phyloP scores from a whole-genome alignment of 2,888 invertebrate genomes.

The Orthonevra nobilis region DNA sequence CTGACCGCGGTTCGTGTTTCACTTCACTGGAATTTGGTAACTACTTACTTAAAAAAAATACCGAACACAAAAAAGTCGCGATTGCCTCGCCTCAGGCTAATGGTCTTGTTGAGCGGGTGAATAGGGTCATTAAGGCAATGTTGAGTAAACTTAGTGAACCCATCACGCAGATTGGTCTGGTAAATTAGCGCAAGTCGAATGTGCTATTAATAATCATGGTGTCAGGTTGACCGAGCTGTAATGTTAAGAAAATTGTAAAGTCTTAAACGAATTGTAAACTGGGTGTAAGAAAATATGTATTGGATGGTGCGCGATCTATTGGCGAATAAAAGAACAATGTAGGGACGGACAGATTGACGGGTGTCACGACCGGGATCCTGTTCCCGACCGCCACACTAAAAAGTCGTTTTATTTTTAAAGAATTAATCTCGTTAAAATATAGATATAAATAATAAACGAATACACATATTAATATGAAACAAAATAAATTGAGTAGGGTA shows the following conservation, averaged over 20 bases:
- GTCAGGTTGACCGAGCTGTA: not conserved
- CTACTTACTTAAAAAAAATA: slow-evolving; percentile 60
- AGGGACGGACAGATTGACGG: not conserved
- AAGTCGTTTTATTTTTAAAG: too few relatives aligned
- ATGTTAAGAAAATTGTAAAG: not conserved
- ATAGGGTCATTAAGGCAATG: slow-evolving; percentile 23
- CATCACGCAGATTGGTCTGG: slow-evolving; percentile 17
- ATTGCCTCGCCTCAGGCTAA: slow-evolving; percentile 72
- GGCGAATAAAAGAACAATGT: not conserved
- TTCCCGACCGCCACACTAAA: too few relatives aligned
- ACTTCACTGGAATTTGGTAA: slow-evolving; percentile 25
- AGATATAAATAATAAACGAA: not conserved
- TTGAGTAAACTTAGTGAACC: slow-evolving; percentile 11
- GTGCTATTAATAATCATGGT: slow-evolving; percentile 72
- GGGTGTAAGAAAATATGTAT: too few relatives aligned
- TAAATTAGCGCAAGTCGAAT: slow-evolving; percentile 59
- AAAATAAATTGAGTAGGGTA: too few relatives aligned
- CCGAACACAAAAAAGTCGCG: slow-evolving; percentile 72
- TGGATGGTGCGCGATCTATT: too few relatives aligned
- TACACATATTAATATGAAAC: not conserved
- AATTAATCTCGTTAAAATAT: slow-evolving; percentile 12
- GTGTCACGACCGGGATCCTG: too few relatives aligned
- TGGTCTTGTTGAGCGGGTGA: slow-evolving; percentile 71
- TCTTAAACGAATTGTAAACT: too few relatives aligned
- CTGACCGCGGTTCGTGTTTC: slow-evolving; percentile 30